Evolutionary conservation across 2,888 invertebrate species (phyloP), one percentile per base, ranked within the genome.

Genomic region (Heliconius charithonia): DNA sequence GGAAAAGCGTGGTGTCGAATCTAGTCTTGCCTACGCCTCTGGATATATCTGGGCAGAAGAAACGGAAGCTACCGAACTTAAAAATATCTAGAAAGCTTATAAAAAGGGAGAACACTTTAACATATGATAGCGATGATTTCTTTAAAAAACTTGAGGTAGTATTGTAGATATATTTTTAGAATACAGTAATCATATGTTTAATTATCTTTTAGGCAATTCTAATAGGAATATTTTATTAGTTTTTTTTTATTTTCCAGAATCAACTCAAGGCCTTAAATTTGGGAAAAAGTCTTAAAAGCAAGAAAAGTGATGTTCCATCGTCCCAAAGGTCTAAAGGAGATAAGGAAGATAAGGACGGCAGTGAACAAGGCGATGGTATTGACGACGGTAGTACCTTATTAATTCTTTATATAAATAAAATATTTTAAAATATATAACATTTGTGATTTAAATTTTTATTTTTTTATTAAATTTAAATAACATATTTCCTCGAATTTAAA

Each of bases 131-230:
- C 79, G 92, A 92, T 63, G 91, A 88, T 70, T 95, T 95, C 84
- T 94, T 95, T 87, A 89, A 85, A 81, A 93, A 89, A 75, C 89
- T 95, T 77, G 95, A 95, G 95, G 95, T 95, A 88, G 56, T 12
- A 10, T 9, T n/a, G 37, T 12, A n/a, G n/a, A n/a, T n/a, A 9
- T 6, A 51, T n/a, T 4, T 37, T 37, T 59, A n/a, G 16, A 32
- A 16, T 71, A 59, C 22, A 70, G 25, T n/a, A 67, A 19, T 22
- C 22, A 27, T 27, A 13, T n/a, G n/a, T n/a, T n/a, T n/a, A n/a
- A n/a, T n/a, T n/a, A n/a, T n/a, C n/a, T n/a, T n/a, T n/a, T n/a
- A n/a, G n/a, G 13, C 16, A 45, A 51, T 51, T 4, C 6, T 4
- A 45, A 16, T 45, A 45, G 45, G 16, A 45, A 45, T 45, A 37